Conservation (phyloP, 2,888 invertebrate genomes). For the Lacanobia wlatinum region DNA sequence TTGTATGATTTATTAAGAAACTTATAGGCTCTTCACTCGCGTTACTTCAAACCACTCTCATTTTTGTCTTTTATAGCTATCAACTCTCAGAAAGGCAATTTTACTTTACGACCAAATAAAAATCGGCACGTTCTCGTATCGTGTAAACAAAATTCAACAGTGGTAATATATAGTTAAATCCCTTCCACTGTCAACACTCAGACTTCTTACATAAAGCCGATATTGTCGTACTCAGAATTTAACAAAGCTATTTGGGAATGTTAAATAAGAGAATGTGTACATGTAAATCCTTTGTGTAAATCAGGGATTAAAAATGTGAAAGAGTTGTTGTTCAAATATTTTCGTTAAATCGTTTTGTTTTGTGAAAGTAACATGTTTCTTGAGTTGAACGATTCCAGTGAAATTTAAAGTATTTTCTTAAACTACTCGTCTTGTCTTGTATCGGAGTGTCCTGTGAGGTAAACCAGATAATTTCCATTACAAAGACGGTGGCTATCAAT, state of each 20-base stretch:
- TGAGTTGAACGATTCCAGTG: background rate
- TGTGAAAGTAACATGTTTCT: background rate
- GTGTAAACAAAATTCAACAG: conserved; percentile 22
- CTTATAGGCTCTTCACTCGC: background rate
- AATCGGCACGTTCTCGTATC: conserved; percentile 13
- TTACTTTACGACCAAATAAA: background rate
- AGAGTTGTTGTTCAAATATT: conserved; percentile 18
- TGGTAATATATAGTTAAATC: conserved; percentile 31
- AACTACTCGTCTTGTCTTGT: background rate
- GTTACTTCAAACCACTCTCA: background rate
- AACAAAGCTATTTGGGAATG: conserved; percentile 41
- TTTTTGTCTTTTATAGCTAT: background rate
- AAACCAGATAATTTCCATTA: background rate
- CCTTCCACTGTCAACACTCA: conserved; percentile 35
- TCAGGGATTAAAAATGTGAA: conserved; percentile 6
- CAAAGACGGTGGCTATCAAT: background rate
- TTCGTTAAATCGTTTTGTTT: background rate
- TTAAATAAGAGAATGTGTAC: conserved; percentile 33
- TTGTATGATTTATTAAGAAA: background rate
- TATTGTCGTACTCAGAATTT: conserved; percentile 42
- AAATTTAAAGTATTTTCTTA: background rate
- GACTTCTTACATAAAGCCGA: conserved; percentile 35
- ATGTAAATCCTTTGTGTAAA: conserved; percentile 14
- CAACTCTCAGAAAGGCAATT: background rate
- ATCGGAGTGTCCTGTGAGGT: conserved; percentile 4